These are phyloP conservation scores for Apotomis turbidana DNA, from an alignment of 2,888 invertebrate genomes.

Conservation along the genomic window DNA sequence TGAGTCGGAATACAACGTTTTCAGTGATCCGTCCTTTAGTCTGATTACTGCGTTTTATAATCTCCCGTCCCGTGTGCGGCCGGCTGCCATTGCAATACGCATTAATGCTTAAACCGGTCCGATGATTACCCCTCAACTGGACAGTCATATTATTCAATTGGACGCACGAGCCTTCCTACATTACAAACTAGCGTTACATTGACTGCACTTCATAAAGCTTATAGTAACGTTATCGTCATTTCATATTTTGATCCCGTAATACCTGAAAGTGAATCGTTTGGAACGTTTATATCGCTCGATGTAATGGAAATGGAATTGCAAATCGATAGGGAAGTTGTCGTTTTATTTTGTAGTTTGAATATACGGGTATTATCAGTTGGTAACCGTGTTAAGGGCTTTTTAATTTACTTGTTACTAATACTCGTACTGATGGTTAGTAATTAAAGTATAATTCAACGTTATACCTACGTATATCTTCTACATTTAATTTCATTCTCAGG, in stretches of 20 bases:
- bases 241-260: conserved; percentile 21
- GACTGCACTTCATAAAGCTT: conserved; percentile 37
- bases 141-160: conserved; percentile 70
- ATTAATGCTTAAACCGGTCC: conserved; percentile 43
- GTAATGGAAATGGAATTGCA: conserved; percentile 19
- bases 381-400: conserved; percentile 33
- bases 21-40: neutral
- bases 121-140: conserved; percentile 64
- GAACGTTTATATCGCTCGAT: neutral
- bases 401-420: neutral
- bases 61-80: conserved; percentile 15
- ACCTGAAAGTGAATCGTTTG: conserved; percentile 34
- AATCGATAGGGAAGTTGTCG: conserved; percentile 36
- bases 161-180: conserved; percentile 56
- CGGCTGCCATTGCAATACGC: conserved; percentile 15
- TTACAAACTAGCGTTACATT: conserved; percentile 52
- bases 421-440: conserved; percentile 1
- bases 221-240: conserved; percentile 34
- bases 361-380: conserved; percentile 37
- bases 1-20: too few relatives aligned
- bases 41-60: conserved; percentile 10
- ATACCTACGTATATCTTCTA: too few relatives aligned
- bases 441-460: neutral
- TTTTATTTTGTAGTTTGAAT: conserved; percentile 20
- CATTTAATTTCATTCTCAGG: too few relatives aligned